Conservation (phyloP, 2,113 vertebrate species). For the Anas platyrhynchos region DNA sequence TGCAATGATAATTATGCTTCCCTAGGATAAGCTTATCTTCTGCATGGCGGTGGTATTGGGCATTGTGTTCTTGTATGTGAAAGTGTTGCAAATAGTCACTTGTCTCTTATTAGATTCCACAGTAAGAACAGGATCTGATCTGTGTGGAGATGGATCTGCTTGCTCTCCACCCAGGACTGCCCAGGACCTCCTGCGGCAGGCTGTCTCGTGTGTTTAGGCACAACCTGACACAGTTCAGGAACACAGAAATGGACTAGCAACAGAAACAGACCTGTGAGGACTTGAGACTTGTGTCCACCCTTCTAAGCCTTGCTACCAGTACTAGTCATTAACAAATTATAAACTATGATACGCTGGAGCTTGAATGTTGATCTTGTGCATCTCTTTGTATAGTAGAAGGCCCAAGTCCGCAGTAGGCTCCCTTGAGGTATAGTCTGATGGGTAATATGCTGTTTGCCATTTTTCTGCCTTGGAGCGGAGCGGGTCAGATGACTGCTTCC, state of each 20-base stretch:
- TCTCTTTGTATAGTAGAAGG: background rate
- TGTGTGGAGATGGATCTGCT: background rate
- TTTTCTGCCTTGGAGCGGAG: background rate
- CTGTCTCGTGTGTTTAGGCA: background rate
- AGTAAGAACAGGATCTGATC: background rate
- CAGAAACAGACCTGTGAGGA: background rate
- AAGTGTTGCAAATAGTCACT: background rate
- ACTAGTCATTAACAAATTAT: background rate
- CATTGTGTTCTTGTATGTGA: background rate
- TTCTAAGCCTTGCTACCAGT: background rate
- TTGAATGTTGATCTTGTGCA: background rate
- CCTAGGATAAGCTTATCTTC: background rate
- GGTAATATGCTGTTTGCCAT: background rate
- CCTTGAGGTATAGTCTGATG: background rate
- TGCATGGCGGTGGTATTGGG: background rate
- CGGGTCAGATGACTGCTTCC: background rate
- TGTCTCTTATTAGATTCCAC: background rate
- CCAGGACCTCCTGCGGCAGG: background rate
- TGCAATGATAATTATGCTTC: background rate
- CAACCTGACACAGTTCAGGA: background rate
- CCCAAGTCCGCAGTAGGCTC: background rate
- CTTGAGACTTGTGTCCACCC: rapidly evolving
- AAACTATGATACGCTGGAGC: background rate
- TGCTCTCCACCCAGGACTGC: too few species aligned
- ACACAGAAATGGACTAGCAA: background rate